Conservation (phyloP, 37 sponge, comb jelly and placozoan species). For the Ianthella basta region DNA sequence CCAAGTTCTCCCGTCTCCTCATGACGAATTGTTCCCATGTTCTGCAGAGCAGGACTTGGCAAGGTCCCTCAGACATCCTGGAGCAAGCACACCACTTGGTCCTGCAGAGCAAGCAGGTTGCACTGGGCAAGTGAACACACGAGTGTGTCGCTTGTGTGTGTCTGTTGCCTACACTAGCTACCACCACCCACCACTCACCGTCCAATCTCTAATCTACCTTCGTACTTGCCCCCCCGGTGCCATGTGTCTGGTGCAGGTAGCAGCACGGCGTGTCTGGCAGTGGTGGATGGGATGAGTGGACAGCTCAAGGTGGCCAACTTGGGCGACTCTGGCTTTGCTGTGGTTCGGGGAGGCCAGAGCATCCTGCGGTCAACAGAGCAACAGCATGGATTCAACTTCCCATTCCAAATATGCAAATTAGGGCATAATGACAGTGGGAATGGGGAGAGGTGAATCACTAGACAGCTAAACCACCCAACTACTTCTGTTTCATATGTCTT, state of each 20-base stretch:
- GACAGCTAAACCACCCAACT: too few species aligned
- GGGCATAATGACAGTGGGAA: too few species aligned
- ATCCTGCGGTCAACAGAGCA: slow-evolving; percentile 36
- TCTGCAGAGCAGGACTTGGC: not conserved
- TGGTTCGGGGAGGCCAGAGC: slow-evolving; percentile 44
- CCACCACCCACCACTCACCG: not conserved
- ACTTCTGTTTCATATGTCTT: too few species aligned
- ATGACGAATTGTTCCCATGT: slow-evolving; percentile 53
- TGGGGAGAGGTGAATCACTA: too few species aligned
- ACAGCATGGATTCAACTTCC: slow-evolving; percentile 69
- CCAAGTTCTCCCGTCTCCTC: slow-evolving; percentile 52
- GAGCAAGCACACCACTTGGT: slow-evolving; percentile 34
- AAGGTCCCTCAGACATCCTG: slow-evolving; percentile 43
- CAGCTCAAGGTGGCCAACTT: slow-evolving; percentile 58
- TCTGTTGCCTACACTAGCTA: not conserved
- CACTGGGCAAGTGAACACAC: slow-evolving; percentile 21
- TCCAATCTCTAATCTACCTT: too few species aligned
- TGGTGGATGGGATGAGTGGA: slow-evolving; percentile 47
- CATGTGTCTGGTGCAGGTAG: slow-evolving; percentile 46
- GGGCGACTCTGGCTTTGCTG: slow-evolving; percentile 70
- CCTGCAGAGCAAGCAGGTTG: slow-evolving; percentile 27
- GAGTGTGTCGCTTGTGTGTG: not conserved
- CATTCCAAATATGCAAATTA: slow-evolving; percentile 63
- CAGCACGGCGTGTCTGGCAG: slow-evolving; percentile 70
- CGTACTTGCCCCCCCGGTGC: not conserved